phyloP scores from a whole-genome alignment of 2,888 invertebrate species.

The Drosophila basisetae region DNA sequence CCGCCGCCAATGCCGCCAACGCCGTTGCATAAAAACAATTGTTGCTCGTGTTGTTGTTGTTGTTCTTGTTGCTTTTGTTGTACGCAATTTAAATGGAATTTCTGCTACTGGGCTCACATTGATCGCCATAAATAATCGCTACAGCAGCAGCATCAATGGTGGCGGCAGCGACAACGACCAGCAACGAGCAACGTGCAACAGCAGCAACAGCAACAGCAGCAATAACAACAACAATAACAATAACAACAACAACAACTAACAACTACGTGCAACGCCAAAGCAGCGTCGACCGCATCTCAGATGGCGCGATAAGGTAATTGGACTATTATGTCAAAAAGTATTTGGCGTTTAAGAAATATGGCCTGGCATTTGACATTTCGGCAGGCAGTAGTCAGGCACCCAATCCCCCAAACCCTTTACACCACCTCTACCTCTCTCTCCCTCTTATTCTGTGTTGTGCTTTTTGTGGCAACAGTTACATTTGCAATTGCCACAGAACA shows the following conservation, averaged over 20 bases:
- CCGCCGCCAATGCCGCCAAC: conserved; percentile 76
- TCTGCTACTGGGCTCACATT: conserved; percentile 73
- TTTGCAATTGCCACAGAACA: conserved; percentile 77
- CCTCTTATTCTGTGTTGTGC: neutral
- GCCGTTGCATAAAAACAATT: conserved; percentile 75
- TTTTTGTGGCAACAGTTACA: conserved; percentile 46
- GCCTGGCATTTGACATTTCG: conserved; percentile 84
- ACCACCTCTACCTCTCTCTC: neutral
- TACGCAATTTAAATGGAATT: conserved; percentile 81
- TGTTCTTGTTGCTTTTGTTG: conserved; percentile 51
- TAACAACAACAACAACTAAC: conserved; percentile 44
- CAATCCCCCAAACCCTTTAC: conserved; percentile 9
- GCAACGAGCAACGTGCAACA: conserved; percentile 33
- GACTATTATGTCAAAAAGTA: conserved; percentile 85
- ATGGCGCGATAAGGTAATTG: conserved; percentile 85
- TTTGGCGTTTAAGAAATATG: conserved; percentile 84
- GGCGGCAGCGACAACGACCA: conserved; percentile 36
- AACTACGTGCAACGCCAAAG: conserved; percentile 48
- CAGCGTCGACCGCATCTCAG: conserved; percentile 78
- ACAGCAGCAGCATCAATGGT: conserved; percentile 52
- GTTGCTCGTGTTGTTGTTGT: conserved; percentile 51
- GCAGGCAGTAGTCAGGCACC: conserved; percentile 57
- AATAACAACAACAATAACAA: conserved; percentile 15
- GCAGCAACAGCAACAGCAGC: conserved; percentile 18
- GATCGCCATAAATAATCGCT: conserved; percentile 77